A percentile compares a stretch with the other conserved stretches of the same genome.
These are phyloP conservation scores for Operophtera brumata DNA, from an alignment of 2,888 invertebrate species.

Conservation along the genomic window DNA sequence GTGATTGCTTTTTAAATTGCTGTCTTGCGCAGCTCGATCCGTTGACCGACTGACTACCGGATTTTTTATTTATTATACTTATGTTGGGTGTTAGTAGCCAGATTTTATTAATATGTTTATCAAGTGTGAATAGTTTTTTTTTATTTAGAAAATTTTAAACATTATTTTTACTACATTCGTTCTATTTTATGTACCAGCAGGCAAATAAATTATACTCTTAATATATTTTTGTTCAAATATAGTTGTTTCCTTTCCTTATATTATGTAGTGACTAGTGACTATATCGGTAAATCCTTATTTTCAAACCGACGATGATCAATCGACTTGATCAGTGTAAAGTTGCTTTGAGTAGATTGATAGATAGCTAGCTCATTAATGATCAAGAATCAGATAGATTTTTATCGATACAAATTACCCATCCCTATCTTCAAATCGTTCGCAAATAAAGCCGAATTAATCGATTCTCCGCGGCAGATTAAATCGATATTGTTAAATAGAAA, in stretches of 20 bases:
- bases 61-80: constrained; percentile 51
- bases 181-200: too few relatives aligned
- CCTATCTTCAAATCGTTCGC: constrained; percentile 49
- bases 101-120: constrained; percentile 20
- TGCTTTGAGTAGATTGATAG: constrained; percentile 10
- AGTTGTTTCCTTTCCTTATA: too few relatives aligned
- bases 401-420: constrained; percentile 40
- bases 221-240: too few relatives aligned
- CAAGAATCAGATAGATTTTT: constrained; percentile 31
- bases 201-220: too few relatives aligned
- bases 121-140: too few relatives aligned
- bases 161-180: too few relatives aligned
- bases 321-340: not conserved
- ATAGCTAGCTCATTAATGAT: constrained; percentile 17
- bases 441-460: constrained; percentile 58
- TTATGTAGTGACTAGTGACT: too few relatives aligned
- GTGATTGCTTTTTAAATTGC: constrained; percentile 75
- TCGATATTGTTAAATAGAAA: constrained; percentile 50
- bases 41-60: constrained; percentile 55
- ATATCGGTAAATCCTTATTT: too few relatives aligned
- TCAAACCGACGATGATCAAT: too few relatives aligned
- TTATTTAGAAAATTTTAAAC: too few relatives aligned
- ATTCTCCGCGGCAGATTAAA: constrained; percentile 56
- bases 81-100: constrained; percentile 43
- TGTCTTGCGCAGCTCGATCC: constrained; percentile 43